Conservation (phyloP, 2,888 invertebrate species). For the Petrophora chlorosata region DNA sequence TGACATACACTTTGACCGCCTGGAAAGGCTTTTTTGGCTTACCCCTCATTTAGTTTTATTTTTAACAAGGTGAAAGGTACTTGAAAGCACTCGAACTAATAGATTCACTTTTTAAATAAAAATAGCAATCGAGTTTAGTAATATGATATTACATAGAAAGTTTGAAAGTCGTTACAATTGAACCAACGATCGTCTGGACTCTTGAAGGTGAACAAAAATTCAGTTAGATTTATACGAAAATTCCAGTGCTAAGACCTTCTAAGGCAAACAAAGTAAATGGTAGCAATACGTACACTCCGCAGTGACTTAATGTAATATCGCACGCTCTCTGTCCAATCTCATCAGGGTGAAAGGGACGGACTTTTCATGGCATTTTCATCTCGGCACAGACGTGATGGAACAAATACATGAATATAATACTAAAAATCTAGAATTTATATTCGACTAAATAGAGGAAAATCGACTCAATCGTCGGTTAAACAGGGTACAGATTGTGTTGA, state of each 20-base stretch:
- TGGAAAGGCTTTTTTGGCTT: no score
- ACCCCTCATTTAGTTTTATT: no score
- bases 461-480: slow-evolving; percentile 56
- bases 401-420: slow-evolving; percentile 81
- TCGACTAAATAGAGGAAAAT: slow-evolving; percentile 50
- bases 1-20: no score
- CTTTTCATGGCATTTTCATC: slow-evolving; percentile 80
- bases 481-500: slow-evolving; percentile 67
- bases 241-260: slow-evolving; percentile 58
- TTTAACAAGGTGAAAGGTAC: no score
- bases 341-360: slow-evolving; percentile 64
- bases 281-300: slow-evolving; percentile 65
- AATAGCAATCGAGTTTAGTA: slow-evolving; percentile 40
- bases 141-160: slow-evolving; percentile 48
- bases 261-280: slow-evolving; percentile 68
- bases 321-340: slow-evolving; percentile 60
- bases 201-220: slow-evolving; percentile 70
- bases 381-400: slow-evolving; percentile 76
- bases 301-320: slow-evolving; percentile 71
- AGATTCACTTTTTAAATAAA: slow-evolving; percentile 27
- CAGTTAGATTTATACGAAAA: slow-evolving; percentile 62
- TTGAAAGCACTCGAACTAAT: not conserved
- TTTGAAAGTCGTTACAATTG: slow-evolving; percentile 62
- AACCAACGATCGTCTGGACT: slow-evolving; percentile 66
- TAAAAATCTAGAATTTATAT: slow-evolving; percentile 68